A percentile compares a stretch with the other conserved stretches of the same genome.
Evolutionary conservation across 1,140 invertebrate genomes (phyloP).

Genomic region (Euura lappo): DNA sequence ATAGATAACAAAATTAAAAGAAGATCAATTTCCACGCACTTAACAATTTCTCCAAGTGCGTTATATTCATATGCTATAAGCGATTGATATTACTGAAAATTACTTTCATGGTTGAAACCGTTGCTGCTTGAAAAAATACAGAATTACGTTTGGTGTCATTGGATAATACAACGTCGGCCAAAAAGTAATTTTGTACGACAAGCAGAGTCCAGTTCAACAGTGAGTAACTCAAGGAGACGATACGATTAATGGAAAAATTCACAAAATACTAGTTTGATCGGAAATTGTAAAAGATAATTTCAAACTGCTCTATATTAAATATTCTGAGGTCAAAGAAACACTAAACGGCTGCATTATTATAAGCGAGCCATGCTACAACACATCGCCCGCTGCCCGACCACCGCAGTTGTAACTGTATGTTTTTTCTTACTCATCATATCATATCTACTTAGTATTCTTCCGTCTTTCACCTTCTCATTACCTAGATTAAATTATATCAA

Average conservation of each 20-base stretch:
- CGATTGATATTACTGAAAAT: neutral
- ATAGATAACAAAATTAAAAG: conserved; percentile 4
- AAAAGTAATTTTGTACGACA: neutral
- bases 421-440: neutral
- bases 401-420: neutral
- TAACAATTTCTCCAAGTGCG: neutral
- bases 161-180: neutral
- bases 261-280: neutral
- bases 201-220: neutral
- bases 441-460: conserved; percentile 6
- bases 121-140: neutral
- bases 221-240: neutral
- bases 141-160: neutral
- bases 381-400: conserved; percentile 38
- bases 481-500: conserved; percentile 56
- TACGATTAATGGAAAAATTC: neutral
- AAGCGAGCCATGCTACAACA: conserved; percentile 49
- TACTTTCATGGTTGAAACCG: neutral
- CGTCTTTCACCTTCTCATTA: conserved; percentile 40
- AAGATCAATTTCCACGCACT: neutral
- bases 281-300: neutral
- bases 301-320: conserved; percentile 17
- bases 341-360: conserved; percentile 27
- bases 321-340: conserved; percentile 14
- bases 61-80: neutral